Conservation (phyloP, 2,113 vertebrate genomes). For the Myrmecobius fasciatus region DNA sequence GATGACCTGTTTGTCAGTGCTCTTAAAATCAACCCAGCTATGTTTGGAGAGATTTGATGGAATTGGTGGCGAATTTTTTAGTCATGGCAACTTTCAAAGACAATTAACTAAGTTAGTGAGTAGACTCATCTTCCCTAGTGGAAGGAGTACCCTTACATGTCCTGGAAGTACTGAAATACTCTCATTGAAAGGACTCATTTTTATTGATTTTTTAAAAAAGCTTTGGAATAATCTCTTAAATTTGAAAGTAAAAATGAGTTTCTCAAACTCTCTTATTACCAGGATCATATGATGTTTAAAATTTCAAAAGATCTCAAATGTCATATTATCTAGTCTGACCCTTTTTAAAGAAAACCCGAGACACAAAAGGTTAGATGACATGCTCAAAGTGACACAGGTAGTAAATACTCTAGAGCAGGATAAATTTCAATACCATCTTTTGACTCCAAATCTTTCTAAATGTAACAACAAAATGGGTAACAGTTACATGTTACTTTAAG, state of each 20-base stretch:
- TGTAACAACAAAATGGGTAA: not conserved
- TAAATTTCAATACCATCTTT: not conserved
- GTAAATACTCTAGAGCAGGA: not conserved
- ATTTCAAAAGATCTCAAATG: not conserved
- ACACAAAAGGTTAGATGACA: constrained; percentile 8
- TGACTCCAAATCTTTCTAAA: not conserved
- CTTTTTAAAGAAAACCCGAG: not conserved
- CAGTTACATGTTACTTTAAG: not conserved
- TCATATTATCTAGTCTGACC: not conserved
- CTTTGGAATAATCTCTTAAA: not conserved
- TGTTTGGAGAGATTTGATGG: not conserved
- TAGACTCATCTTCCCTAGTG: not conserved
- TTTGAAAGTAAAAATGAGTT: not conserved
- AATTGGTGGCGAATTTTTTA: not conserved
- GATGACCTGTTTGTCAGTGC: not conserved
- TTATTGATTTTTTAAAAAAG: not conserved
- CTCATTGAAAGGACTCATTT: not conserved
- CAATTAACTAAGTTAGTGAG: not conserved
- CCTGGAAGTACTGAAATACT: not conserved
- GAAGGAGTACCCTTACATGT: not conserved
- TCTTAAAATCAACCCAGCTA: not conserved
- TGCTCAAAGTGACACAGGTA: not conserved
- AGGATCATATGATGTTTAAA: not conserved
- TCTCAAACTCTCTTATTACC: not conserved
- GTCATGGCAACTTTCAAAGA: not conserved